Conservation (phyloP, 2,113 vertebrate species). For the Promerops cafer region DNA sequence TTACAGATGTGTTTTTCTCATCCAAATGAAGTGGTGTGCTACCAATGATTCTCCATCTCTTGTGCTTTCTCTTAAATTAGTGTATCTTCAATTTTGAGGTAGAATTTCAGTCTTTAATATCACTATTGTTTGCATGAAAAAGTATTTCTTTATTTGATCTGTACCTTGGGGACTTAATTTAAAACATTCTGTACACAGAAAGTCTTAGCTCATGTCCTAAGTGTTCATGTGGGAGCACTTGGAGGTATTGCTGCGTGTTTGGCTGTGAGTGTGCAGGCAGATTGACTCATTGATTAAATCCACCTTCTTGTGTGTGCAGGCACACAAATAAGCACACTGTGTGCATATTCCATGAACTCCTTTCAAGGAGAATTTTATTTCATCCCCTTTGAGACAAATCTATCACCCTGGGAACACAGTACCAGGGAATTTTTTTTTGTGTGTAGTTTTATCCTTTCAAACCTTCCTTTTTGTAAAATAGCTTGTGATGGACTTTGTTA, state of each 20-base stretch:
- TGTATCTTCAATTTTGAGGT: not conserved
- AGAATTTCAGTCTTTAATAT: slow-evolving; percentile 12
- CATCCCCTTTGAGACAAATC: not conserved
- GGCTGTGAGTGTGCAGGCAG: not conserved
- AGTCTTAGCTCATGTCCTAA: not conserved
- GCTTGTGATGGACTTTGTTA: not conserved
- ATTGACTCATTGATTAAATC: slow-evolving; percentile 34
- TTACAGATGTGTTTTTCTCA: not conserved
- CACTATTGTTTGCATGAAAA: not conserved
- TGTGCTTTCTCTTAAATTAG: not conserved
- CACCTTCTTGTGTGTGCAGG: not conserved
- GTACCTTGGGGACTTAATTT: slow-evolving; percentile 16
- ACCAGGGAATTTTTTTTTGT: not conserved
- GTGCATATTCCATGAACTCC: not conserved
- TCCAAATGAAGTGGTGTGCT: not conserved
- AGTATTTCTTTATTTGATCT: slow-evolving; percentile 20
- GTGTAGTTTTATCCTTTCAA: not conserved
- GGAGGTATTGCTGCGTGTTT: not conserved
- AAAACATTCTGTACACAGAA: not conserved
- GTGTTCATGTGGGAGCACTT: not conserved
- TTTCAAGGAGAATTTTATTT: not conserved
- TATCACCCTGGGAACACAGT: not conserved
- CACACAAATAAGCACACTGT: not conserved
- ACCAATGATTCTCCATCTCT: not conserved
- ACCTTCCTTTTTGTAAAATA: not conserved